Conservation (phyloP, 2,888 invertebrate genomes). For the Athripsodes cinereus region DNA sequence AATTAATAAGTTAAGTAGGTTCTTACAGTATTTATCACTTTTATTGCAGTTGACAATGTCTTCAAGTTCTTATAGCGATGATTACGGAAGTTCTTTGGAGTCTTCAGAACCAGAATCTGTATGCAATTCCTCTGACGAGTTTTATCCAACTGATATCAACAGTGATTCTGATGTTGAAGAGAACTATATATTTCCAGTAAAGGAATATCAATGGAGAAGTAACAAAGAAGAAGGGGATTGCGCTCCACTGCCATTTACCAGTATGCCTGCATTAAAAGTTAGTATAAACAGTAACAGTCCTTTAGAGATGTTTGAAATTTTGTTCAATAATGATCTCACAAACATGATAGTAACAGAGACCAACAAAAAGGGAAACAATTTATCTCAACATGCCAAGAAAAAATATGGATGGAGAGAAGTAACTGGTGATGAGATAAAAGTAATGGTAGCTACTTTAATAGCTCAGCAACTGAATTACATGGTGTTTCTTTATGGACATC, state of each 20-base stretch:
- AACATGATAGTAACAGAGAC: conserved; percentile 5
- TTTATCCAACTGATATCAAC: neutral
- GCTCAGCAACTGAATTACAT: neutral
- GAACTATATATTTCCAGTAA: neutral
- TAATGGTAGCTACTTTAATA: conserved; percentile 2
- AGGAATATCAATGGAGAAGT: conserved; percentile 5
- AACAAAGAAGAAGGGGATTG: conserved; percentile 1
- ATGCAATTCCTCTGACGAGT: conserved; percentile 3
- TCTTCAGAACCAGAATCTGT: neutral
- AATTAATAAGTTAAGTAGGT: too few species aligned
- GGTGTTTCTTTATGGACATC: neutral
- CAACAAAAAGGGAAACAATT: neutral
- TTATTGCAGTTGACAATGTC: too few species aligned
- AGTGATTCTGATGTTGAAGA: conserved; percentile 2
- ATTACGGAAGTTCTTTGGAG: neutral
- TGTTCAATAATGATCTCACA: conserved; percentile 5
- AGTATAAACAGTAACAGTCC: neutral
- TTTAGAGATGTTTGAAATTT: conserved; percentile 4
- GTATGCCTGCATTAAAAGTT: conserved; percentile 1
- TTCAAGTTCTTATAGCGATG: neutral
- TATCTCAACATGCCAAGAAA: neutral
- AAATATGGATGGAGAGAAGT: neutral
- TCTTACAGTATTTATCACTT: too few species aligned
- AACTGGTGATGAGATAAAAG: conserved; percentile 1
- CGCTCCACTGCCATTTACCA: conserved; percentile 4